A percentile compares a stretch with the other conserved stretches of the same genome.
phyloP scores from a whole-genome alignment of 2,113 vertebrate genomes.

The Chaetura pelagica region DNA sequence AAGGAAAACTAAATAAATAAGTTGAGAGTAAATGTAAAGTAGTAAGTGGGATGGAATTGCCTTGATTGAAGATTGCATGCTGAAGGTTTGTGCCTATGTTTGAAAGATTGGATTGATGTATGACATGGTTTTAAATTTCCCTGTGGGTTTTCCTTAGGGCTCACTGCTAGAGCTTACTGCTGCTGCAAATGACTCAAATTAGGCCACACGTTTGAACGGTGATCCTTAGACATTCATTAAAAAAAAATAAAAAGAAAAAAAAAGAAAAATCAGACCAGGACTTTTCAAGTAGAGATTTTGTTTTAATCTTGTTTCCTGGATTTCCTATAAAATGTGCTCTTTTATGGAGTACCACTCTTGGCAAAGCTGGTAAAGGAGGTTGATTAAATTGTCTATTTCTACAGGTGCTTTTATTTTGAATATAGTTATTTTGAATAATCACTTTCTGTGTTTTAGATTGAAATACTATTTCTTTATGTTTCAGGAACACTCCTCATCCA shows the following conservation, averaged over 20 bases:
- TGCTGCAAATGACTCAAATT: neutral
- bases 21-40: neutral
- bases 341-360: neutral
- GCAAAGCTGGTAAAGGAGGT: neutral
- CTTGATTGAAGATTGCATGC: accelerated
- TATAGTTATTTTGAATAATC: neutral
- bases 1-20: neutral
- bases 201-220: neutral
- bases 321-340: neutral
- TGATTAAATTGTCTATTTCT: neutral
- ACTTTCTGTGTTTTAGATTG: neutral
- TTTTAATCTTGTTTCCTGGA: neutral
- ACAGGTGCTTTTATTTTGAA: neutral
- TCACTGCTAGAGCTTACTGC: neutral
- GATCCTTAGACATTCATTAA: neutral
- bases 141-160: neutral
- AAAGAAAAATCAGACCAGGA: neutral
- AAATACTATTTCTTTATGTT: slow-evolving; percentile 41
- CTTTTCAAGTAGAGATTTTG: neutral
- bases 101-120: neutral
- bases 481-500: slow-evolving; percentile 89
- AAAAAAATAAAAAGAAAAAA: neutral
- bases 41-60: neutral
- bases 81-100: neutral
- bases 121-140: neutral